Base-by-base conservation (phyloP, 2,113 vertebrate species). In the Lonchura striata region DNA sequence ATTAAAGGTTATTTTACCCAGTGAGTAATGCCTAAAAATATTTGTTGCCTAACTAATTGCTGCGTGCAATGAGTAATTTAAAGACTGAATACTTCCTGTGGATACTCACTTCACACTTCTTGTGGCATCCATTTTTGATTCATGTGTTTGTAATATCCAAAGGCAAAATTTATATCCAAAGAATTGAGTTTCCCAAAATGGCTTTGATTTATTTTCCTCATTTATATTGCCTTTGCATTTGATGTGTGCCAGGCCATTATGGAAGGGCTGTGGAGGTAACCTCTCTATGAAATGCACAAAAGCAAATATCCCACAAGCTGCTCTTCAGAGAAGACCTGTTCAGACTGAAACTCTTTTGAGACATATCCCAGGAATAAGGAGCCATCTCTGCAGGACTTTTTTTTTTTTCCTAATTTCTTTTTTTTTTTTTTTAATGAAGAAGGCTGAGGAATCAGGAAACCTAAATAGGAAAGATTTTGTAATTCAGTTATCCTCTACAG, bases 161-260 rank as follows among this genome's bases (percentile, higher is more conserved):
- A 88, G 69, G 57, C 57, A 89, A 82, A 91, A 94, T 86, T 92
- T 95, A 82, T 65, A 71, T 10, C 42, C 49, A n/a, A 89, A 92
- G 16, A 77, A 69, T 39, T 88, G 82, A 23, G 35, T 86, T 96
- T 88, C 18, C 76, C 63, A 61, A 91, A 91, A 85, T 74, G 75
- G 42, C 41, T 90, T 66, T 97, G 88, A 93, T 95, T 95, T 92
- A 90, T 95, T 90, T 96, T 85, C 59, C n/a, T 94, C 63, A 80
- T 92, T 86, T 96, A 71, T 94, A 88, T 90, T 93, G 71, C 68
- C 56, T 22, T 47, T 74, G 21, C 6, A 0, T 90, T 88, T 92
- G 80, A 92, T 90, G 52, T 66, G 52, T 81, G 69, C 47, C 54
- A 71, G 63, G 24, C 68, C 49, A 24, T 78, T 90, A 81, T 88